Base-by-base conservation (phyloP, 2,113 vertebrate species). In the Colossoma macropomum region DNA sequence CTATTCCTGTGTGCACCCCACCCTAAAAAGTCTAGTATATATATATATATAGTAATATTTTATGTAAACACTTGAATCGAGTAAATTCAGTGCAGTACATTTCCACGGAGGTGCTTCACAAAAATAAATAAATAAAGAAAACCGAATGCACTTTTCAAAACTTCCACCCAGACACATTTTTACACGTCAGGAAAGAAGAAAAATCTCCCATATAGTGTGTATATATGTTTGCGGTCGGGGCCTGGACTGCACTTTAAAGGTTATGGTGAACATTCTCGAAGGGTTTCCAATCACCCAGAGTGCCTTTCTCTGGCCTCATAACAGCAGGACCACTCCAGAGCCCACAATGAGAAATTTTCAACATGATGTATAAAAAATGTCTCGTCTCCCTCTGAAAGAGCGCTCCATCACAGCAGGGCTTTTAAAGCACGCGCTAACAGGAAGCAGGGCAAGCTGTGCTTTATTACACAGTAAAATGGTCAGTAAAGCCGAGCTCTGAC, bases 281-380 rank as follows among this genome's bases (percentile, higher is more conserved):
- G 89, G 89, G 83, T 89, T 89, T 92, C 87, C 88, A 92, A 92
- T 93, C 91, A 88, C 84, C 78, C 81, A 89, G 82, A 92, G 90
- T 91, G 89, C 90, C 89, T 25, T 50, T 27, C 81, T 87, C 62
- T 21, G 65, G 76, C 27, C 19, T 65, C 4, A 5, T 30, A 63
- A 45, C 69, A 63, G 69, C 28, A 74, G 28, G 38, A 16, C 1
- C 19, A 11, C 41, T 45, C 8, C 23, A 65, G 27, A 65, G 28
- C 15, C 3, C 45, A 23, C 32, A 54, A 13, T 10, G 30, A 75
- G 54, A 3, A 45, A 27, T 56, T 32, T 45, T 7, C 85, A 84
- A 56, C 80, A 63, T 50, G 34, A 85, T 27, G 69, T 38, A 66
- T 52, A 70, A 81, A 86, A 85, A 81, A 48, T 5, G 10, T 41